Base-by-base conservation (phyloP, 2,797 vertebrate genomes). In the Diplodus sargus region DNA sequence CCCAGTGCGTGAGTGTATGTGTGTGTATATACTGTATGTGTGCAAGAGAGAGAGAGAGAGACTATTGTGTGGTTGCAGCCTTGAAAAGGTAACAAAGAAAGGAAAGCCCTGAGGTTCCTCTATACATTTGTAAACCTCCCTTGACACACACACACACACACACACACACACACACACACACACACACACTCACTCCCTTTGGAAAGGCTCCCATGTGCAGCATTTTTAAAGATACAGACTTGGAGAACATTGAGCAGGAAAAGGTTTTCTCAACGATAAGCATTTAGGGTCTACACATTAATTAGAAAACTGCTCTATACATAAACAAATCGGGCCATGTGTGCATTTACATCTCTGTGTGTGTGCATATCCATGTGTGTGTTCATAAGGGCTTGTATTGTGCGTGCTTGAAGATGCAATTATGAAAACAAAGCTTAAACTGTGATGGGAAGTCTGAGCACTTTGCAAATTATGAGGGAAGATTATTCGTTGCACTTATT, bases 341-440 rank as follows among this genome's bases (percentile, higher is more conserved):
- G 85, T 76, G 75, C 53, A 72, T 74, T 63, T 74, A 54, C 51
- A 51, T 49, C 64, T 2, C 64, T 2, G 62, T 23, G 63, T 53
- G 54, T 20, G 67, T 65, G 57, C 39, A 59, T n/a, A 62, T 47
- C 48, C 51, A 28, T 28, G 56, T 42, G 56, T 71, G 48, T 67
- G 70, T 86, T 79, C 43, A 53, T 42, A 13, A 61, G 80, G 66
- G 56, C 74, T 74, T 28, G 5, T 79, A 85, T 90, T 89, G 79
- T 90, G 66, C 53, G 30, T 63, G 85, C 76, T 80, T 90, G 81
- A 90, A 87, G 86, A 89, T 84, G 85, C 80, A 92, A 92, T 93
- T 91, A 94, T 84, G 74, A 84, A 89, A 92, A 93, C 88, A 91
- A 93, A 90, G 90, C 86, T 84, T 74, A 79, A 86, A 89, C 76